Base-by-base conservation (phyloP, 92 coral and sea anemone species). In the Metridium senile region DNA sequence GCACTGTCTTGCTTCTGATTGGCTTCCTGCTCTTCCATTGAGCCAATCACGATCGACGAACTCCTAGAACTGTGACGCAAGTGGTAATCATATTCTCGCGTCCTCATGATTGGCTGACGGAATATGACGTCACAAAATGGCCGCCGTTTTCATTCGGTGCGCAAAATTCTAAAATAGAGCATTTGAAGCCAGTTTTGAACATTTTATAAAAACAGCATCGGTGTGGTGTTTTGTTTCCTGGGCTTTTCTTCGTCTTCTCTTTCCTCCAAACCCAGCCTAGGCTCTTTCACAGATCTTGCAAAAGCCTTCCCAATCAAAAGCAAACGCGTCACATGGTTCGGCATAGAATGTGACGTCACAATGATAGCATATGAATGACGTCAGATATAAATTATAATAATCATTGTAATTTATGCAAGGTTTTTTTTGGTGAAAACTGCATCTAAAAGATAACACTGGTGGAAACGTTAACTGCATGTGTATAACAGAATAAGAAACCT, bases 101-200 rank as follows among this genome's bases (percentile, higher is more conserved):
- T 79, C 70, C 84, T 79, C 84, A 79, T 79, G 84, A 70, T 75
- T 75, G 72, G 80, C 45, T 75, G 33, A 47, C 56, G 33, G 49
- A 58, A 22, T 56, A 27, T 75, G 81, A 75, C 81, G 72, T 75
- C 72, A 62, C 72, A 49, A 62, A 26, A 62, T 62, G 81, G 62
- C 72, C 29, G 72, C 62, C 35, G 68, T 11, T n/a, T 0, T 26
- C 20, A 1, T 28, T 21, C n/a, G 65, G 31, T 23, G 28, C 16
- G 1, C n/a, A 28, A 27, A 20, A 3, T 31, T 28, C 69, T 4
- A 27, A 63, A 1, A 31, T 10, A 10, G 56, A 6, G 9, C 3
- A 11, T 63, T 28, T 4, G 22, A 29, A 3, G 69, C 29, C 16
- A 16, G 1, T 63, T 30, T 28, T 28, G 29, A 59, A 8, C 20